Evolutionary conservation across 1,140 invertebrate genomes (phyloP), one percentile per base, ranked within the genome.

Genomic region (Orchestia grillus): DNA sequence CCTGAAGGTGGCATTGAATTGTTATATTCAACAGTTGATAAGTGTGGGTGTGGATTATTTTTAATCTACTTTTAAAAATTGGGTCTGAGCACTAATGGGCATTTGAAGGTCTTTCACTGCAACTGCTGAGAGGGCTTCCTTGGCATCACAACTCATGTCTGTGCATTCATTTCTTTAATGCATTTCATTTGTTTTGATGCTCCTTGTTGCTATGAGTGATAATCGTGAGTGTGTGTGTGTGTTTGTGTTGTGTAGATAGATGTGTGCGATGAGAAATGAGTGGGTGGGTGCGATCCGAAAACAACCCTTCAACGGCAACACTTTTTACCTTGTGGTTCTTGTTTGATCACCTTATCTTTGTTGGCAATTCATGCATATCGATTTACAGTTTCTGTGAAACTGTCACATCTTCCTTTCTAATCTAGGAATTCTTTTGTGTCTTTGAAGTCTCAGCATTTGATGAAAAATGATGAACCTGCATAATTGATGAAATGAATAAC

Each of bases 241-340:
- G n/a, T n/a, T n/a, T n/a, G 36, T 42, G 88, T 44, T 90, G 88
- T 77, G 62, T 77, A 77, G 62, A 36, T 36, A 77, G 28, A 77
- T 36, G 62, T 77, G 88, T 90, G 88, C n/a, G n/a, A n/a, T 90
- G 88, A 41, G 43, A 90, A 28, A 19, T 90, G 4, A 44, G 88
- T 90, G 23, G 88, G 43, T 90, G 43, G 42, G 88, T 42, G 43
- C 42, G 88, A 90, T 15, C 88, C 88, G 88, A 90, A n/a, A 90
- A 90, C 88, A 90, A 90, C 43, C n/a, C 43, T 42, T 90, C 88
- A 90, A 90, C 41, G 88, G 88, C 43, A 90, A 90, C 88, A 90
- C 88, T 90, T 90, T n/a, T n/a, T 36, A 19, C 42, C 62, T 90
- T 44, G 41, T 90, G 88, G 36, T 42, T 42, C 36, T 90, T 90